Evolutionary conservation across 2,797 vertebrate genomes (phyloP).

Genomic region (Leptodactylus fallax): DNA sequence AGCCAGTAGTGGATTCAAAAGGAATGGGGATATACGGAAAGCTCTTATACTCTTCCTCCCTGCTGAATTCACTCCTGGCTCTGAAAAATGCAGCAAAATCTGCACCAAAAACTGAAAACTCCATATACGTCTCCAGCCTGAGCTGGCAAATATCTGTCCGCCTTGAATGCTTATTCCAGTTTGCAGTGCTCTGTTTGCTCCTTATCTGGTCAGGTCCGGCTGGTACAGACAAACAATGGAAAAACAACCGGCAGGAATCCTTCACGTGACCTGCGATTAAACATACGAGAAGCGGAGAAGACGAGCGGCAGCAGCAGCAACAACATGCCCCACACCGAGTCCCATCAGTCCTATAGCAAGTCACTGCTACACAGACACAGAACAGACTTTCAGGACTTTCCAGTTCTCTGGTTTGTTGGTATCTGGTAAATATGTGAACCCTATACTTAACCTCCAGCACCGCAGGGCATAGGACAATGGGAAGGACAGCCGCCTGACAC

Average conservation of each 20-base stretch:
- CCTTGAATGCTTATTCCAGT: background rate
- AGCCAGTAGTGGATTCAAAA: no score
- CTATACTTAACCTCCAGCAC: background rate
- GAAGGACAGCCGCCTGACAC: background rate
- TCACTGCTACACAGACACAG: background rate
- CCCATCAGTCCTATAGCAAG: background rate
- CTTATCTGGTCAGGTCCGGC: background rate
- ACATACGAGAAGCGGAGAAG: background rate
- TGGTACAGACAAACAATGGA: background rate
- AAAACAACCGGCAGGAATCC: background rate
- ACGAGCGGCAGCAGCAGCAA: background rate
- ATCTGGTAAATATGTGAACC: background rate
- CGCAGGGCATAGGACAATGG: background rate
- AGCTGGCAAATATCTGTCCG: no score
- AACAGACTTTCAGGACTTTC: slow-evolving; percentile 12
- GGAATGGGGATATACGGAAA: no score
- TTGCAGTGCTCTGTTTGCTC: background rate
- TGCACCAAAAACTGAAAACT: no score
- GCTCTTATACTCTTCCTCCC: no score
- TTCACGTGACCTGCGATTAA: background rate
- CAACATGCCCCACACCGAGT: background rate
- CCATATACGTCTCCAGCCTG: no score
- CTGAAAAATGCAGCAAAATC: no score
- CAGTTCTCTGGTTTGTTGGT: background rate
- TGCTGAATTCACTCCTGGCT: no score